Base-by-base conservation (phyloP, 2,113 vertebrate genomes). In the Tyrannus savana region DNA sequence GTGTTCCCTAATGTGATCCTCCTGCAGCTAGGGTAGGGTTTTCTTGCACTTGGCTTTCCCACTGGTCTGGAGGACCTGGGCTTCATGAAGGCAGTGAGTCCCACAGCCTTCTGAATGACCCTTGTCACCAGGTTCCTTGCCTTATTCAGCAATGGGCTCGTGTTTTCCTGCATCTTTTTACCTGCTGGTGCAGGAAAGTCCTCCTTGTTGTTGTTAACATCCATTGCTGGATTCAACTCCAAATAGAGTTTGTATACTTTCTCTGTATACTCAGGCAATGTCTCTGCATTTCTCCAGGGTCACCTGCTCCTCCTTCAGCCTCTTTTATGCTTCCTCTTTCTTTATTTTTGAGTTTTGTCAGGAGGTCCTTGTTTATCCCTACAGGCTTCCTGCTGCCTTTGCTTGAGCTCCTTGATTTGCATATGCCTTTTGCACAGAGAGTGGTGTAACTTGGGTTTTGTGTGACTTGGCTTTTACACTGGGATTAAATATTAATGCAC, bases 71-170 rank as follows among this genome's bases (percentile, higher is more conserved):
- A 59, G 44, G 49, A 77, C 12, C 28, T 59, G 53, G 41, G 19
- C 18, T 90, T 92, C 44, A 27, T 53, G 47, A 47, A 80, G 16
- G 64, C 44, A 73, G 42, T 28, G 44, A 85, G n/a, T 73, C 59
- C 37, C 21, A 14, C 42, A 64, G 14, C 55, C 12, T 42, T 50
- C 30, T 90, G 53, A 37, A 3, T 24, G 35, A 46, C 27, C 31
- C 52, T 81, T 59, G 39, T 64, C 39, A 82, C 39, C 1, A 7
- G 8, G 24, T 59, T 60, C 31, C 69, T 39, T 73, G 74, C 19
- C 33, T 10, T 10, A 0, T 77, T 87, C 58, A 73, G 14, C 49
- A 73, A 19, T 0, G 4, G 39, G 14, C 55, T 87, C 1, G 0
- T n/a, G 14, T 55, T 90, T 68, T 73, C 18, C 31, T 1, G 2